These are phyloP conservation scores for Xenentodon cancila DNA, from an alignment of 2,797 vertebrate species.

Conservation along the genomic window DNA sequence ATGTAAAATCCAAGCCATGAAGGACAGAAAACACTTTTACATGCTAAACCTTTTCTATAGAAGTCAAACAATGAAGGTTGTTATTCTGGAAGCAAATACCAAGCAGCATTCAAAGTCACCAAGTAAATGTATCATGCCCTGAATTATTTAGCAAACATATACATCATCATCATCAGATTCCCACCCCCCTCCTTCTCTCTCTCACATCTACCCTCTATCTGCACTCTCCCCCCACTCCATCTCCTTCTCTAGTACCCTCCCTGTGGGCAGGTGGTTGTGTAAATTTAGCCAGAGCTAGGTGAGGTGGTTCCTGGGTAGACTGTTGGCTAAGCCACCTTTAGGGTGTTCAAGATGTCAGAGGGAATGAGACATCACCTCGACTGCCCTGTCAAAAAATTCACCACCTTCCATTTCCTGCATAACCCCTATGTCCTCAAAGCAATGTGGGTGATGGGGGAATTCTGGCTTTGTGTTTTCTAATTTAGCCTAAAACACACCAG, in stretches of 20 bases:
- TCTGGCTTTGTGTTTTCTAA: conserved; percentile 70
- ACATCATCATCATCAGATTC: neutral
- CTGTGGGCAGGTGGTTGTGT: conserved; percentile 79
- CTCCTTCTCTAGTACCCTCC: conserved; percentile 58
- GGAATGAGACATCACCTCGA: conserved; percentile 79
- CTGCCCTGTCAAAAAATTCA: conserved; percentile 81
- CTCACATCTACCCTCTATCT: conserved; percentile 35
- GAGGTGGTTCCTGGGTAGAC: conserved; percentile 80
- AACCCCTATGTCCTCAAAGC: conserved; percentile 69
- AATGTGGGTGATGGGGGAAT: conserved; percentile 66
- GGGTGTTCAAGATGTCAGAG: conserved; percentile 80
- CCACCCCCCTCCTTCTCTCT: conserved; percentile 4
- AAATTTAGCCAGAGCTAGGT: conserved; percentile 80
- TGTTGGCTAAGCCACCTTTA: conserved; percentile 79
- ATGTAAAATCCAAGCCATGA: neutral
- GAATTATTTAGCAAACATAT: conserved; percentile 17
- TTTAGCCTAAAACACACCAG: conserved; percentile 73
- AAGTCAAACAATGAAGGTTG: neutral
- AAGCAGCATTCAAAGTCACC: neutral
- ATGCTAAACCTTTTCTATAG: neutral
- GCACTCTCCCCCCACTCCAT: conserved; percentile 50
- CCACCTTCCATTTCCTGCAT: conserved; percentile 76
- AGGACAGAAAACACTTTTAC: neutral
- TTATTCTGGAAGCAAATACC: conserved; percentile 5
- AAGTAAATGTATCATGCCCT: conserved; percentile 9